Base-by-base conservation (phyloP, 2,113 vertebrate genomes). In the Drymodes brunneopygia region DNA sequence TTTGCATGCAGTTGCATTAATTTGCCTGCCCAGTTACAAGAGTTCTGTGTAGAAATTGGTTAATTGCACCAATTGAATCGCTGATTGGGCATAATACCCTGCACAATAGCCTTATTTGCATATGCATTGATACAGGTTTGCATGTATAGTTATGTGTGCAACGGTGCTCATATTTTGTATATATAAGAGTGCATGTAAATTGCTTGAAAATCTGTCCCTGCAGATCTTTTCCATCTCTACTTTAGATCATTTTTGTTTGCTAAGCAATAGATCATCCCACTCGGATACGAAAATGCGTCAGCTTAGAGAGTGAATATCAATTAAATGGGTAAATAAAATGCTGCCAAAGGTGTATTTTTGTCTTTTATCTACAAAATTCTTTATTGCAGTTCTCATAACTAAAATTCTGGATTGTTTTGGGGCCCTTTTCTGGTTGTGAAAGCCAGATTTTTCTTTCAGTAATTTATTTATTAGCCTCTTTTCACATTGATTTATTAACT, bases 271-370 rank as follows among this genome's bases (percentile, higher is more conserved):
- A 96, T 95, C 90, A 94, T 79, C 79, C 62, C 56, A 81, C 42
- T 57, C 79, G 77, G 57, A 92, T 87, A 73, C 0, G 16, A 94
- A 95, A 95, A 92, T 58, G 44, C 7, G 0, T 77, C 74, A 88
- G 81, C 44, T 88, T 17, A 2, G 38, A 79, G 84, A 74, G 67
- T 65, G 85, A 90, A 83, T 95, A 95, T 94, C 91, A 97, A 94
- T 93, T 97, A 97, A 94, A 90, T 62, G 58, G 56, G 74, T 90
- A 96, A 95, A 95, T 95, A 95, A 96, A 95, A 85, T 90, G 58
- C 70, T 94, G 58, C 56, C 87, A 95, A 90, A 94, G 77, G 90
- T 93, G 62, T 48, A 91, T 72, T 95, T 96, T 89, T 93, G 21
- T 83, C 50, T 94, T 81, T 91, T 85, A 77, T 42, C 27, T 65